Conservation (phyloP, 2,888 invertebrate genomes). For the Cryptocephalus moraei region DNA sequence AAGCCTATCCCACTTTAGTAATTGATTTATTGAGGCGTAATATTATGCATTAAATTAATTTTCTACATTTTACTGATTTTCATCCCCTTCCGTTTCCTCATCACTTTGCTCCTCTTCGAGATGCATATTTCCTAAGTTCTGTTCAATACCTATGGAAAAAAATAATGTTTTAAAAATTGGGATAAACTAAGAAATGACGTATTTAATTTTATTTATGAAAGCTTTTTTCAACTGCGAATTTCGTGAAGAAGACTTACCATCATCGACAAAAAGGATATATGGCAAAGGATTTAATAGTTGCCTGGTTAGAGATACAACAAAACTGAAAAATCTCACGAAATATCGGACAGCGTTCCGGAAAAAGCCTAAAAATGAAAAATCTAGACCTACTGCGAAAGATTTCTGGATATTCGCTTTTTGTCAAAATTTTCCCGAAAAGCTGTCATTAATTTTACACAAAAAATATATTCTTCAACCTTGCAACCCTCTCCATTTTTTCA, state of each 20-base stretch:
- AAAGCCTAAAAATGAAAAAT: conserved; percentile 8
- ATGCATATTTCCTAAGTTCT: conserved; percentile 5
- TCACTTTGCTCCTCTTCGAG: conserved; percentile 5
- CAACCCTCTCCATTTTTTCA: no score
- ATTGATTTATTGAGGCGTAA: no score
- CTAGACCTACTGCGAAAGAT: no score
- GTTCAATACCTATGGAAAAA: conserved; percentile 5
- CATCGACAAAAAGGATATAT: neutral
- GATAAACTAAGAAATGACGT: no score
- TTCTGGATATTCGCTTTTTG: no score
- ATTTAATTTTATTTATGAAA: no score
- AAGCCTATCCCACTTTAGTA: no score
- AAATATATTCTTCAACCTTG: no score
- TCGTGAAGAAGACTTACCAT: conserved; percentile 7
- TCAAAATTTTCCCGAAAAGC: no score
- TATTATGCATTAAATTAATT: neutral
- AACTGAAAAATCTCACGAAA: conserved; percentile 11
- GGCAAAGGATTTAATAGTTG: conserved; percentile 8
- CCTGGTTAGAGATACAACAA: conserved; percentile 11
- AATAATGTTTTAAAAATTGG: neutral
- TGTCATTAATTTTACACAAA: no score
- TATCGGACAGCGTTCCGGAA: conserved; percentile 10
- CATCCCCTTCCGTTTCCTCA: conserved; percentile 1
- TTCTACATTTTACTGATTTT: neutral
- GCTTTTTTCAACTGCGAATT: neutral